Evolutionary conservation across 2,888 invertebrate species (phyloP).

Genomic region (Odontocerum albicorne): DNA sequence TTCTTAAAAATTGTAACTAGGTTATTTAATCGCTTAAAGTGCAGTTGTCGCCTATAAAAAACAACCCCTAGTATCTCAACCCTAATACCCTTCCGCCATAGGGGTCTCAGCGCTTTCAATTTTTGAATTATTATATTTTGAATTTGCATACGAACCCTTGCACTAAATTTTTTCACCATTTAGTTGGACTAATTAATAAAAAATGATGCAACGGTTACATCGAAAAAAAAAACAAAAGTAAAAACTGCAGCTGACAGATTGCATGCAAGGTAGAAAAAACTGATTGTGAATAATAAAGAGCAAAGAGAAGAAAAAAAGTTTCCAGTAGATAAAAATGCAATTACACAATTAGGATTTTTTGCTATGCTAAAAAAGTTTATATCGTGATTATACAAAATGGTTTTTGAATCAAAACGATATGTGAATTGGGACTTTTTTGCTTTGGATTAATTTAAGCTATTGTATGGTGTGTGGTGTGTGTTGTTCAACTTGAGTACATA

Average conservation of each 20-base stretch:
- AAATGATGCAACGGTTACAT: conserved; percentile 32
- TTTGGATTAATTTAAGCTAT: too few relatives aligned
- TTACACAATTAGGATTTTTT: neutral
- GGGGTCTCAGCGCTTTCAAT: conserved; percentile 17
- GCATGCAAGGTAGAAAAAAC: neutral
- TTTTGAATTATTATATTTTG: conserved; percentile 18
- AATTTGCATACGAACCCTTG: conserved; percentile 33
- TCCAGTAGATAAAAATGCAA: conserved; percentile 28
- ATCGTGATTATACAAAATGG: too few relatives aligned
- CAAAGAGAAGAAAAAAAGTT: conserved; percentile 15
- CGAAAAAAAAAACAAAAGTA: conserved; percentile 28
- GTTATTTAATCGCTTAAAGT: too few relatives aligned
- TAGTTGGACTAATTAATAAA: conserved; percentile 34
- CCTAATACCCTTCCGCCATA: conserved; percentile 9
- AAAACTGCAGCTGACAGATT: conserved; percentile 26
- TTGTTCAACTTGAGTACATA: too few relatives aligned
- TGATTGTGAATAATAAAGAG: conserved; percentile 11
- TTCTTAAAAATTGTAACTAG: too few relatives aligned
- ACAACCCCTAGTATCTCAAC: neutral
- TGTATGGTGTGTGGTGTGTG: too few relatives aligned
- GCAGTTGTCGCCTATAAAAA: too few relatives aligned
- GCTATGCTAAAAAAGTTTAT: neutral
- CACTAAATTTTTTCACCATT: conserved; percentile 30
- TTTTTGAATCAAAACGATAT: too few relatives aligned
- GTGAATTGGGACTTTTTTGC: too few relatives aligned